Evolutionary conservation across 2,888 invertebrate genomes (phyloP).

Genomic region (Keiferia lycopersicella): DNA sequence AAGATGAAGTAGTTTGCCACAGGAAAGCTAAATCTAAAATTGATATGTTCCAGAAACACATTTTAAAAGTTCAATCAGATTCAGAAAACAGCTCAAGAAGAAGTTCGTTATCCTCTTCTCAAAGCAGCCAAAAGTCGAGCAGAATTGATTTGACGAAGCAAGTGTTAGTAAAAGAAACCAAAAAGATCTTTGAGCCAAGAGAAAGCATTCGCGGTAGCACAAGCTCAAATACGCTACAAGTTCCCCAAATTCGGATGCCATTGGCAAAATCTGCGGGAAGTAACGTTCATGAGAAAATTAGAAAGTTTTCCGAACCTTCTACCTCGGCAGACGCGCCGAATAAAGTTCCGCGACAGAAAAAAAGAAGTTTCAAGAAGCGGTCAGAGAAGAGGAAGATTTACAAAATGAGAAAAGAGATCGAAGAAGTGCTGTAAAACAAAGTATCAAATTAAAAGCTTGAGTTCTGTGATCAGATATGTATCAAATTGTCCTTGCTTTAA

Average conservation of each 20-base stretch:
- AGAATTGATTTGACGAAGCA: slow-evolving; percentile 40
- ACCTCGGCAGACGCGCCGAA: slow-evolving; percentile 50
- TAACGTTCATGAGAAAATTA: slow-evolving; percentile 73
- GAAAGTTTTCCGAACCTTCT: slow-evolving; percentile 61
- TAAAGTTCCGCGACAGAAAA: slow-evolving; percentile 57
- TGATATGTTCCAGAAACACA: slow-evolving; percentile 76
- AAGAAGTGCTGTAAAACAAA: slow-evolving; percentile 61
- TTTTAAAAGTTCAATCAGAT: slow-evolving; percentile 65
- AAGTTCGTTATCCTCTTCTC: slow-evolving; percentile 63
- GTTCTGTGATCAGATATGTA: neutral
- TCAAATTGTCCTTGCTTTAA: no score
- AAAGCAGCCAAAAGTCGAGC: slow-evolving; percentile 51
- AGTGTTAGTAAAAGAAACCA: slow-evolving; percentile 59
- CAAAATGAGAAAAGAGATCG: slow-evolving; percentile 69
- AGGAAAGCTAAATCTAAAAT: slow-evolving; percentile 74
- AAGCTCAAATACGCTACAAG: slow-evolving; percentile 48
- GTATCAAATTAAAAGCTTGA: neutral
- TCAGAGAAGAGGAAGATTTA: slow-evolving; percentile 61
- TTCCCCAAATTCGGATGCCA: slow-evolving; percentile 47
- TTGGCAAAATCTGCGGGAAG: slow-evolving; percentile 58
- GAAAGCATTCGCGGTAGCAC: slow-evolving; percentile 50
- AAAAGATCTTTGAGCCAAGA: slow-evolving; percentile 62
- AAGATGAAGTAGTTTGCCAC: slow-evolving; percentile 68
- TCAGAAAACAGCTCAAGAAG: slow-evolving; percentile 64
- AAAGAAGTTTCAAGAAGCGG: slow-evolving; percentile 61